Conservation (phyloP, 2,797 vertebrate genomes). For the Gymnodraco acuticeps region DNA sequence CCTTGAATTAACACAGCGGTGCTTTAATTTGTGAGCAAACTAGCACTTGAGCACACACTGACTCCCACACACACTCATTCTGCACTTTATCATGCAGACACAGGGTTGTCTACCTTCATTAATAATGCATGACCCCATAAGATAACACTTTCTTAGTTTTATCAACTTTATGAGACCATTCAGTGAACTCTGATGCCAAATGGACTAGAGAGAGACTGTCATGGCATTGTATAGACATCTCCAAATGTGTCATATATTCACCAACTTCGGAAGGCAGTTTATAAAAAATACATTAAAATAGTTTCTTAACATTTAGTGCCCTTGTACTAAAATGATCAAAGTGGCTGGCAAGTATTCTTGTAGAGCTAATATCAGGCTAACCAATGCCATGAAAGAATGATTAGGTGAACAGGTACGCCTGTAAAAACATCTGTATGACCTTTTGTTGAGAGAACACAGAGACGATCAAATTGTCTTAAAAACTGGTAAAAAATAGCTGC, state of each 20-base stretch:
- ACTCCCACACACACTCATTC: slow-evolving; percentile 10
- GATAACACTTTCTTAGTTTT: slow-evolving; percentile 23
- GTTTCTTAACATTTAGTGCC: not conserved
- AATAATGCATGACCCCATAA: slow-evolving; percentile 38
- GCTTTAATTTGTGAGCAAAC: slow-evolving; percentile 19
- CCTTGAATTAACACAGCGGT: slow-evolving; percentile 16
- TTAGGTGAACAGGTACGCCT: no score
- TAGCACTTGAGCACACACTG: slow-evolving; percentile 14
- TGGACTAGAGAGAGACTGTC: slow-evolving; percentile 7
- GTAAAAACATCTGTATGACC: no score
- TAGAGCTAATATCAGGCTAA: not conserved
- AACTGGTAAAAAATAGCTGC: no score
- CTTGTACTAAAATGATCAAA: not conserved
- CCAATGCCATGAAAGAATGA: not conserved
- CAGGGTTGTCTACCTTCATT: slow-evolving; percentile 33
- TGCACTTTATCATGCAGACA: slow-evolving; percentile 22
- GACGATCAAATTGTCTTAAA: no score
- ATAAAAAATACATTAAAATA: slow-evolving; percentile 1
- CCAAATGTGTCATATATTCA: not conserved
- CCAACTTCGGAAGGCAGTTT: not conserved
- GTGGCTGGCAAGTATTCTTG: not conserved
- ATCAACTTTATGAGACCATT: not conserved
- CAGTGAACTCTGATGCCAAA: slow-evolving; percentile 2
- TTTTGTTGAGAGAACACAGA: no score
- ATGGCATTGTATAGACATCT: not conserved